Evolutionary conservation across 2,888 invertebrate species (phyloP), one percentile per base, ranked within the genome.

Genomic region (Tetragnatha montana): DNA sequence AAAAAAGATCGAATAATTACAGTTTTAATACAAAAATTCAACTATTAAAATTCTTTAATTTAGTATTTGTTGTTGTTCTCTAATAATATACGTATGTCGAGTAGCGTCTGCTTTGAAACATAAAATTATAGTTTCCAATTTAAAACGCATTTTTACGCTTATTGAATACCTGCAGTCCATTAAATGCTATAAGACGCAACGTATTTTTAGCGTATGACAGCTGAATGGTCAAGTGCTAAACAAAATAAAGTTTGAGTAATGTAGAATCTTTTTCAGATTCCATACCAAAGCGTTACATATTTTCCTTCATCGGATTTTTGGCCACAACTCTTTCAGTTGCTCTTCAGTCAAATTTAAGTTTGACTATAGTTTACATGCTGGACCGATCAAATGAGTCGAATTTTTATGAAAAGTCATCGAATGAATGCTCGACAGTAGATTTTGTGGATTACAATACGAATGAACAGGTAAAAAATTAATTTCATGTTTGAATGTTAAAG

Each of bases 301-400:
- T 78, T 21, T 47, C 78, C 14, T 7, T 60, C 7, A 21, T 78
- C 17, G 78, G 51, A 60, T 21, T 78, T 0, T 3, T 12, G 3
- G 78, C 78, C 50, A 68, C 78, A 14, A 78, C 78, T 17, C 22
- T 78, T 2, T 78, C 78, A 4, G 22, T 78, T 22, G 78, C 78
- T 68, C 22, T 78, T 2, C 78, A 78, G 22, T 60, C 78, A 0
- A 78, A 68, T 78, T 60, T 78, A 17, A 78, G 60, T 22, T 17
- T 78, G 17, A 60, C 78, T 10, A 78, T 78, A 22, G 68, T 78
- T 8, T 78, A 78, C 14, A 78, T 78, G 78, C 1, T 60, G 60
- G 17, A 78, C 19, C 21, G 22, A 78, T 21, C 0, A 10, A 19
- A 60, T 14, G 22, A 78, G 12, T 14, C 6, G 14, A 12, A 12